A percentile compares a stretch with the other conserved stretches of the same genome.
Evolutionary conservation across 2,888 invertebrate genomes (phyloP).

Genomic region (Cheilosia impressa): DNA sequence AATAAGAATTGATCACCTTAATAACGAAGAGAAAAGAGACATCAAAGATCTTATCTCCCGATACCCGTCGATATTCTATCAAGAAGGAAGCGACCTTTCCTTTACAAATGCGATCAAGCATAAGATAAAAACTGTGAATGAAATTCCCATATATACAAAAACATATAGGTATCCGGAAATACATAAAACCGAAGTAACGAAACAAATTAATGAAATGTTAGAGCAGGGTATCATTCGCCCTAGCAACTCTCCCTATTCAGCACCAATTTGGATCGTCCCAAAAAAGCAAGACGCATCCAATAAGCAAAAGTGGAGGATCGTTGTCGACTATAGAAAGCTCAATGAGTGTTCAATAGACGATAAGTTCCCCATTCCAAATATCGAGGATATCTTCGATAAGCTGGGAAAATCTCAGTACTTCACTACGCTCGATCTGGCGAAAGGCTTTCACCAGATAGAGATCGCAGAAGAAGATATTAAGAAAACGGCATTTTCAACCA

Average conservation of each 20-base stretch:
- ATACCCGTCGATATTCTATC: background rate
- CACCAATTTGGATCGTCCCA: slow-evolving; percentile 51
- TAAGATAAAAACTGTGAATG: slow-evolving; percentile 8
- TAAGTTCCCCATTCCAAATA: slow-evolving; percentile 12
- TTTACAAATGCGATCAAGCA: slow-evolving; percentile 2
- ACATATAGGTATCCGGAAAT: background rate
- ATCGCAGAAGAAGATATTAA: background rate
- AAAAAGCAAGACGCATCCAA: slow-evolving; percentile 65
- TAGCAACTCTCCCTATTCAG: slow-evolving; percentile 52
- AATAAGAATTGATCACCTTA: slow-evolving; percentile 2
- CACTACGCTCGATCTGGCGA: background rate
- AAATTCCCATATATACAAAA: background rate
- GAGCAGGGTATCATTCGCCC: slow-evolving; percentile 50
- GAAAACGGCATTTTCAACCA: slow-evolving; percentile 34
- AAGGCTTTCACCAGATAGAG: too few relatives aligned
- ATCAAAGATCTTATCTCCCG: background rate
- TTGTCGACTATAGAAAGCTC: slow-evolving; percentile 59
- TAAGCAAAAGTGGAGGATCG: slow-evolving; percentile 67
- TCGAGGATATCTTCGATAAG: slow-evolving; percentile 48
- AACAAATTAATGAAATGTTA: slow-evolving; percentile 36
- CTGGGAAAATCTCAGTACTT: background rate
- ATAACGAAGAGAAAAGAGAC: slow-evolving; percentile 14
- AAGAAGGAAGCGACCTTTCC: slow-evolving; percentile 16
- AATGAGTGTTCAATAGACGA: slow-evolving; percentile 43
- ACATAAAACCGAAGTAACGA: background rate